Evolutionary conservation across 1,140 invertebrate genomes (phyloP).

Genomic region (Brachionus manjavacas): DNA sequence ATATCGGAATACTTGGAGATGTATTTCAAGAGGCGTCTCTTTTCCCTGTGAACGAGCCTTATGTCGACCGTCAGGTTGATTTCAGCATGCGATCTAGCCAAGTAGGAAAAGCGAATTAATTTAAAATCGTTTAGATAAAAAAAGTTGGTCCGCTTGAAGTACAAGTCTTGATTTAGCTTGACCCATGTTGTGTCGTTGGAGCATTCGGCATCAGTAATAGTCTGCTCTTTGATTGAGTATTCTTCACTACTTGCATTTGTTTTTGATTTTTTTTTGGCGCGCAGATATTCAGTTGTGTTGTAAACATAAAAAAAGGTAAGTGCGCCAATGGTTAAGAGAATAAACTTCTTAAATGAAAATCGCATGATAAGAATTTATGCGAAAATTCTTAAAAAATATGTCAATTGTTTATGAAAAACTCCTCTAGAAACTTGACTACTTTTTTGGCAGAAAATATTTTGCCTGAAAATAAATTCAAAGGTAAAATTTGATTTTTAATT

Average conservation of each 20-base stretch:
- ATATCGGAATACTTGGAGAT: not conserved
- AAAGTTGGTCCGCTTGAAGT: not conserved
- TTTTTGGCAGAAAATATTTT: too few species aligned
- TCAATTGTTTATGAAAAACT: too few species aligned
- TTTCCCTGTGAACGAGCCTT: not conserved
- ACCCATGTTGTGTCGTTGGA: not conserved
- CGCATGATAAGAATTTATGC: too few species aligned
- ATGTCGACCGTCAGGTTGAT: not conserved
- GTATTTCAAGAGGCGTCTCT: not conserved
- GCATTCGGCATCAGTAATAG: not conserved
- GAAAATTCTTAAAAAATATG: too few species aligned
- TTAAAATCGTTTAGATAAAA: not conserved
- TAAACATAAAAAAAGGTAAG: too few species aligned
- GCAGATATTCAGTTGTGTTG: too few species aligned
- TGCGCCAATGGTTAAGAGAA: too few species aligned
- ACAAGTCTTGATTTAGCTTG: not conserved
- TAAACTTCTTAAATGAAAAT: too few species aligned
- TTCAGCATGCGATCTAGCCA: not conserved
- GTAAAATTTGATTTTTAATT: too few species aligned
- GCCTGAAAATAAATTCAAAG: too few species aligned
- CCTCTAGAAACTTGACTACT: too few species aligned
- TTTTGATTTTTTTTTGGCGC: too few species aligned
- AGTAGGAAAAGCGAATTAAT: not conserved
- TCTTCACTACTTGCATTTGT: not conserved
- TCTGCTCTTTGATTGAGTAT: not conserved